Percentiles rank a stretch among this genome's conserved stretches.
These are phyloP conservation scores for Ptilorrhoa leucosticta DNA, from an alignment of 2,113 vertebrate species.

Conservation along the genomic window DNA sequence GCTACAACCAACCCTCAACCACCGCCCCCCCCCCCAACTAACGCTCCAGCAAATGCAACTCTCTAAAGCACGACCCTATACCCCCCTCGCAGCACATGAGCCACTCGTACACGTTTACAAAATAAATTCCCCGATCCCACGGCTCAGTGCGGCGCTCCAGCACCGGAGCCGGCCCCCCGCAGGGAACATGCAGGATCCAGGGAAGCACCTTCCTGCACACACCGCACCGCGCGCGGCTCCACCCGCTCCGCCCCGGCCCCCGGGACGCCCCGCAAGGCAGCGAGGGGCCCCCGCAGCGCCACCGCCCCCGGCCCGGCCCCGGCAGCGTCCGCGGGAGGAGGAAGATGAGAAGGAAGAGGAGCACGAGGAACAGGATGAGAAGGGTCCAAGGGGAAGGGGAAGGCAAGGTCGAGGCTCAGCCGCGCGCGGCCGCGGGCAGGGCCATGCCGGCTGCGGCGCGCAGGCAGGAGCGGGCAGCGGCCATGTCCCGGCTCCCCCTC, in stretches of 20 bases:
- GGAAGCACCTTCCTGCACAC: not conserved
- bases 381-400: not conserved
- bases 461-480: slow-evolving; percentile 11
- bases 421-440: not conserved
- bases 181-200: not conserved
- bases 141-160: not conserved
- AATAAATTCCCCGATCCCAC: not conserved
- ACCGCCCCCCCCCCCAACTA: not conserved
- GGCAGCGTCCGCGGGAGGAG: not conserved
- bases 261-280: not conserved
- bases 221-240: not conserved
- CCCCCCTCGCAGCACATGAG: not conserved
- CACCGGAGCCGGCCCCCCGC: not conserved
- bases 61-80: not conserved
- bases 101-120: not conserved
- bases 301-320: not conserved
- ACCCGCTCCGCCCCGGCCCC: not conserved
- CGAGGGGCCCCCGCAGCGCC: not conserved
- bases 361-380: not conserved
- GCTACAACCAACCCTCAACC: not conserved
- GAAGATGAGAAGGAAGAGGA: not conserved
- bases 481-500: slow-evolving; percentile 21
- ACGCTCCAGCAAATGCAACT: not conserved
- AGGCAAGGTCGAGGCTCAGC: slow-evolving; percentile 8
- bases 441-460: slow-evolving; percentile 22